Evolutionary conservation across 2,113 vertebrate genomes (phyloP).

Genomic region (Malaclemys terrapin): DNA sequence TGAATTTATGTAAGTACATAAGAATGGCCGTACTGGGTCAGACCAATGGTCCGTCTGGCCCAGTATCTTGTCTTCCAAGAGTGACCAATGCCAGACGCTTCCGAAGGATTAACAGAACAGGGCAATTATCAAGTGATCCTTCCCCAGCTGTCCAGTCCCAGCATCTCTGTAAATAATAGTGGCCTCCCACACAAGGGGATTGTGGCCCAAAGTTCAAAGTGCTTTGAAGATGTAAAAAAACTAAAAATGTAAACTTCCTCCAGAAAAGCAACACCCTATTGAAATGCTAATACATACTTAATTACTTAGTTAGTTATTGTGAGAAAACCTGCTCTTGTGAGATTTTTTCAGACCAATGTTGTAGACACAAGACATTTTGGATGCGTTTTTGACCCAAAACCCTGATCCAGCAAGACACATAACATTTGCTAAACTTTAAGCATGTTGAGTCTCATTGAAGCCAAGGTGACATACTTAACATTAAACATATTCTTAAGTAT

Average conservation of each 20-base stretch:
- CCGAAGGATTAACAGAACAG: background rate
- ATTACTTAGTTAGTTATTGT: background rate
- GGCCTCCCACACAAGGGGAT: background rate
- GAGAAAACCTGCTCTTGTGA: fast-evolving
- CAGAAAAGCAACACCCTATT: background rate
- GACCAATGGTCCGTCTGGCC: too few relatives aligned
- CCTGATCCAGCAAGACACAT: background rate
- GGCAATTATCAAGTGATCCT: too few relatives aligned
- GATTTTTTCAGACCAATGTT: background rate
- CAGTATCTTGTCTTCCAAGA: background rate
- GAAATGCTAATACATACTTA: too few relatives aligned
- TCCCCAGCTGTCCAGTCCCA: background rate
- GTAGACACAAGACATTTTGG: background rate
- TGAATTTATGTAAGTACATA: too few relatives aligned
- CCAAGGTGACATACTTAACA: background rate
- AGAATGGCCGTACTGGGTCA: too few relatives aligned
- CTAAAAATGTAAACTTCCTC: background rate
- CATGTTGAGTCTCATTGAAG: background rate
- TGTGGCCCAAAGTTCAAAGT: background rate
- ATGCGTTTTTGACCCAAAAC: too few relatives aligned
- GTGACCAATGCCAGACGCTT: background rate
- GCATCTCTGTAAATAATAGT: background rate
- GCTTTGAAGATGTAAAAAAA: background rate
- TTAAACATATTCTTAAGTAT: background rate
- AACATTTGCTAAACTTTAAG: background rate